Evolutionary conservation across 2,888 invertebrate genomes (phyloP), one percentile per base, ranked within the genome.

Genomic region (Opisthograptis luteolata): DNA sequence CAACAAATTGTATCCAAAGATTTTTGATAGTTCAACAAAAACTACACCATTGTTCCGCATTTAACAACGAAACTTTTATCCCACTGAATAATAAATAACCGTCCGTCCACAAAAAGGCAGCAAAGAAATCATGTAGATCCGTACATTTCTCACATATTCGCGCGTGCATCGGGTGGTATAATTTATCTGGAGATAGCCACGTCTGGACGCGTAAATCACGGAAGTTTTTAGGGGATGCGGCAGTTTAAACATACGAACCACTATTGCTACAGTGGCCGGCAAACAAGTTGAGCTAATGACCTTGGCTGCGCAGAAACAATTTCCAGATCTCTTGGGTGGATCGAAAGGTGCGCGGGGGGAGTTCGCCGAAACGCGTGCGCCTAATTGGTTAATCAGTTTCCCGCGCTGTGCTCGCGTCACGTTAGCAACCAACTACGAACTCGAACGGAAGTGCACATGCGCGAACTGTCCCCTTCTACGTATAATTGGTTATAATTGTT

Each of bases 151-250:
- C 79, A 79, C 76, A 76, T 77, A 77, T 79, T 73, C 79, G 68
- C 79, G 68, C 76, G 73, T 81, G 81, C 82, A 79, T 75, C 73
- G 68, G 68, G 74, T 73, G 72, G 70, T 71, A 78, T 84, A 82
- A 82, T 81, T 84, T 83, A 85, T 84, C 81, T 75, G 59, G 34
- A 77, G 85, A 80, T 83, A 80, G 79, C 80, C 76, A 64, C 73
- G 76, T 63, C 73, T 75, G 76, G 67, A 54, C 67, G 69, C 78
- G 84, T 86, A 86, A 86, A 86, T 87, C 87, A 84, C 76, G 66
- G 51, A 34, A 19, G 24, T 44, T 51, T 50, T 51, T 51, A 35
- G 40, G 10, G 14, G 43, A 25, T 17, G 47, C 40, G 31, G 7
- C 15, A 14, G 15, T 20, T 4, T 15, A 27, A 20, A 37, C 13